A percentile compares a stretch with the other conserved stretches of the same genome.
Evolutionary conservation across 2,113 vertebrate species (phyloP).

Genomic region (Tenebrosternarchus preto): DNA sequence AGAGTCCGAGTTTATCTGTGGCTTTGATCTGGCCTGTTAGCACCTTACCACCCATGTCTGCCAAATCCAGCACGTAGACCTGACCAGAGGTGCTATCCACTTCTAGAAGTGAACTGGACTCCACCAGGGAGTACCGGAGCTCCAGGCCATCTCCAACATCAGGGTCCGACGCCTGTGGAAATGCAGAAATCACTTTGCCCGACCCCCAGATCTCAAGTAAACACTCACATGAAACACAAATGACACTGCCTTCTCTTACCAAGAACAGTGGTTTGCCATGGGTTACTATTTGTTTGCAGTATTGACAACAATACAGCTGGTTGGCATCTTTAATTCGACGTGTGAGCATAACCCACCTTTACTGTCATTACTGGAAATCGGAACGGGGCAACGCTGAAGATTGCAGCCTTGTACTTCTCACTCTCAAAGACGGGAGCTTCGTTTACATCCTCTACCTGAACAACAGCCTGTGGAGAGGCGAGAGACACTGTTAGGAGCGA

Average conservation of each 20-base stretch:
- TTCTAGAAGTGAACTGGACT: slow-evolving; percentile 54
- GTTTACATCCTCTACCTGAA: slow-evolving; percentile 70
- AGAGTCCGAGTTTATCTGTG: slow-evolving; percentile 64
- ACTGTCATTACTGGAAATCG: slow-evolving; percentile 69
- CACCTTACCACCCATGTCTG: slow-evolving; percentile 43
- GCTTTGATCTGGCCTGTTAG: slow-evolving; percentile 61
- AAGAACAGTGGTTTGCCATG: neutral
- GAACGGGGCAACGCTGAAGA: slow-evolving; percentile 70
- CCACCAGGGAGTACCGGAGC: slow-evolving; percentile 71
- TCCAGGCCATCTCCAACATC: slow-evolving; percentile 61
- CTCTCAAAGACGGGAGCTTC: slow-evolving; percentile 69
- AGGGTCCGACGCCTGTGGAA: slow-evolving; percentile 72
- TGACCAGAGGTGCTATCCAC: slow-evolving; percentile 71
- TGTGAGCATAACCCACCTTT: slow-evolving; percentile 66
- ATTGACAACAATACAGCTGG: neutral
- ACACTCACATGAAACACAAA: neutral
- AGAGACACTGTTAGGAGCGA: neutral
- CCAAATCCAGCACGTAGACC: slow-evolving; percentile 71
- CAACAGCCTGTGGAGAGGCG: slow-evolving; percentile 57
- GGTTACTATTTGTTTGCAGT: neutral
- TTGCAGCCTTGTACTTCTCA: slow-evolving; percentile 57
- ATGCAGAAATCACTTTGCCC: neutral
- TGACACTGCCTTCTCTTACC: too few species aligned
- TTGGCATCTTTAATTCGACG: too few species aligned
- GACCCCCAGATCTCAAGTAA: neutral